These are phyloP conservation scores for Drosophila anomalata DNA, from an alignment of 2,888 invertebrate species.

Conservation along the genomic window DNA sequence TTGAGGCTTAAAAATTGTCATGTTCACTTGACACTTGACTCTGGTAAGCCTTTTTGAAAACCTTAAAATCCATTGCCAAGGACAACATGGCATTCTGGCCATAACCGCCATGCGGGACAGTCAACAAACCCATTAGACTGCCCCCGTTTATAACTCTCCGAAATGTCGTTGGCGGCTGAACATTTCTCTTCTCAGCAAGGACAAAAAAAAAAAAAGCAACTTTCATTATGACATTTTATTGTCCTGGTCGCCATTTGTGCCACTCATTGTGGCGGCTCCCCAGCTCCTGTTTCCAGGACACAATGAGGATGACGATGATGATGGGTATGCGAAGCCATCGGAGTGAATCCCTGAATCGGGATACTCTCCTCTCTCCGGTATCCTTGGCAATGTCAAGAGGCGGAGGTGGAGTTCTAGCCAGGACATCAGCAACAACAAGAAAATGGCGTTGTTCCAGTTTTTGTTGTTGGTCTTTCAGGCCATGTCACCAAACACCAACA, in stretches of 20 bases:
- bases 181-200: conserved; percentile 4
- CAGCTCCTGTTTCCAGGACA: conserved; percentile 45
- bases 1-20: background rate
- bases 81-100: conserved; percentile 33
- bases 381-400: conserved; percentile 58
- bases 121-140: conserved; percentile 76
- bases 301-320: conserved; percentile 52
- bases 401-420: conserved; percentile 9
- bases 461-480: conserved; percentile 24
- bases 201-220: conserved; percentile 58
- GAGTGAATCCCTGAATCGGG: conserved; percentile 6
- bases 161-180: conserved; percentile 19
- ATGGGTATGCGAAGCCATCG: conserved; percentile 45
- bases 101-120: conserved; percentile 54
- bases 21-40: background rate
- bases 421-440: conserved; percentile 38
- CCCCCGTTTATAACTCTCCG: conserved; percentile 68
- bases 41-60: conserved; percentile 22
- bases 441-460: conserved; percentile 18
- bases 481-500: conserved; percentile 22
- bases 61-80: conserved; percentile 44
- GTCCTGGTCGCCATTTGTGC: conserved; percentile 67
- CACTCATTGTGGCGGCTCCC: conserved; percentile 33
- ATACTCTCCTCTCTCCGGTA: conserved; percentile 24
- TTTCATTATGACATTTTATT: conserved; percentile 76